Conservation (phyloP, 2,113 vertebrate genomes). For the Aix galericulata region DNA sequence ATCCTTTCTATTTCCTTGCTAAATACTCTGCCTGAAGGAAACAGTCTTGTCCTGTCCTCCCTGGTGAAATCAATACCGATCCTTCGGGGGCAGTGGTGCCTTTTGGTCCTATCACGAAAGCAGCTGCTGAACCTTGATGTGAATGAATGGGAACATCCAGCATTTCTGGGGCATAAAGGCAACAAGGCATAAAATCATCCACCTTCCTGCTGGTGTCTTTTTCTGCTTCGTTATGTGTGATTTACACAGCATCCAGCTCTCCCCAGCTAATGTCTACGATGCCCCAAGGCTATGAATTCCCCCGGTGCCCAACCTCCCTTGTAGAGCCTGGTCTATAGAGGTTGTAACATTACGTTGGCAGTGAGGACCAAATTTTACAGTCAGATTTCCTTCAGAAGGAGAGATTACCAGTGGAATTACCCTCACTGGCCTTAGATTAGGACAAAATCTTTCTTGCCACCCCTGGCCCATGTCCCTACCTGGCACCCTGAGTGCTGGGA, state of each 20-base stretch:
- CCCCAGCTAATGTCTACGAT: neutral
- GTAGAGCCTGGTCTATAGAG: neutral
- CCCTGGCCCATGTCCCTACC: neutral
- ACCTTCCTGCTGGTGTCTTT: neutral
- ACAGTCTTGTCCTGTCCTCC: neutral
- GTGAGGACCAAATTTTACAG: neutral
- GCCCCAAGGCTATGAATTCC: neutral
- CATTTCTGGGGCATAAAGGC: neutral
- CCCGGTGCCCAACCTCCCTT: neutral
- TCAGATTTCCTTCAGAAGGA: neutral
- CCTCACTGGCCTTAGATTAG: rapidly evolving
- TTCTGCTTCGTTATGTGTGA: neutral
- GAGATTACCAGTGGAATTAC: neutral
- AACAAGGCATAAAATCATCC: neutral
- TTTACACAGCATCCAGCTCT: neutral
- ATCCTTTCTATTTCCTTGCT: neutral
- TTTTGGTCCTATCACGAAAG: neutral
- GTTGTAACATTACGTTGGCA: neutral
- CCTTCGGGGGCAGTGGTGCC: neutral
- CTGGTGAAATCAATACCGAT: neutral
- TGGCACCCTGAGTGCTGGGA: neutral
- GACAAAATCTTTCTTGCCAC: neutral
- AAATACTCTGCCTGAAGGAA: neutral
- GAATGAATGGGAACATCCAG: neutral
- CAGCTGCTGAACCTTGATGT: neutral